A percentile compares a stretch with the other conserved stretches of the same genome.
phyloP scores from a whole-genome alignment of 1,140 invertebrate genomes.

The Tribolium castaneum region DNA sequence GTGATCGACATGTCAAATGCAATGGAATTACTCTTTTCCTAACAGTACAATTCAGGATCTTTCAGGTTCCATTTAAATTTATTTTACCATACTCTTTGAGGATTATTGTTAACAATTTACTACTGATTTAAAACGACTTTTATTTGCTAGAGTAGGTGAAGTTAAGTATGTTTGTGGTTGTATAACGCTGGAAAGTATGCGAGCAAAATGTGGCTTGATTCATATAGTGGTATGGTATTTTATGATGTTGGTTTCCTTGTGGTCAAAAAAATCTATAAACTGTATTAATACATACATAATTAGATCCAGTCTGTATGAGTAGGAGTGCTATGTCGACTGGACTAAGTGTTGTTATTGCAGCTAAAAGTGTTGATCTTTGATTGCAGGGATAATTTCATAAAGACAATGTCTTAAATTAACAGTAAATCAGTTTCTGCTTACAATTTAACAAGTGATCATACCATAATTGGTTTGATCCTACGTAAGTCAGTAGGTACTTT shows the following conservation, averaged over 20 bases:
- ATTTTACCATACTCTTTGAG: not conserved
- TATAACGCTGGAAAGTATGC: not conserved
- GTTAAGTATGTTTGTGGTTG: not conserved
- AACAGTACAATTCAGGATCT: not conserved
- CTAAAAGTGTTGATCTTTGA: no score
- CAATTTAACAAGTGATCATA: no score
- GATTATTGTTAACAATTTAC: not conserved
- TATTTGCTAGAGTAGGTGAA: not conserved
- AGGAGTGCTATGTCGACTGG: no score
- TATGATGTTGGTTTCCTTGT: not conserved
- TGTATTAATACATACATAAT: no score
- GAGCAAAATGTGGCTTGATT: not conserved
- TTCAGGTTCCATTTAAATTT: not conserved
- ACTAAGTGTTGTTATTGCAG: no score
- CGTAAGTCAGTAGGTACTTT: no score
- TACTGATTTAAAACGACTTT: not conserved
- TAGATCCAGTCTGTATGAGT: no score
- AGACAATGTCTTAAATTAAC: no score
- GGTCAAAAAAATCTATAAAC: no score
- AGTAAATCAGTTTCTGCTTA: no score
- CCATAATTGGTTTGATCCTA: no score
- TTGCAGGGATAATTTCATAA: no score
- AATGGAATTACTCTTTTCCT: not conserved
- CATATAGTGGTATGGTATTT: not conserved
- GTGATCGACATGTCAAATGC: not conserved